Percentiles rank a stretch among this genome's conserved stretches.
Evolutionary conservation across 2,888 invertebrate species (phyloP).

Genomic region (Trachelus troglodyta): DNA sequence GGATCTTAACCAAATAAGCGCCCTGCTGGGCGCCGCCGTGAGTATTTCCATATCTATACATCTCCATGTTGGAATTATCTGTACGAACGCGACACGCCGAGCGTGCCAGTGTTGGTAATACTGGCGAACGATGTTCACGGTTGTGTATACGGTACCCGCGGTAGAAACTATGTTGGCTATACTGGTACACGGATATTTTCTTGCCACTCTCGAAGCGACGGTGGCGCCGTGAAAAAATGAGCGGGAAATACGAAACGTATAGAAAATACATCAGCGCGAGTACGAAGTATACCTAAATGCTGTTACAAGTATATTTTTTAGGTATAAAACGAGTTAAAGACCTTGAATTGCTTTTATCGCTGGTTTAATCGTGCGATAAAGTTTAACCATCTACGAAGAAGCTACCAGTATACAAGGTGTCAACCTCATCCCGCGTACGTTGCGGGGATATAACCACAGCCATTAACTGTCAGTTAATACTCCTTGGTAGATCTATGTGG

Average conservation of each 20-base stretch:
- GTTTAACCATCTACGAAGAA: not conserved
- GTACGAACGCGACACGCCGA: conserved; percentile 15
- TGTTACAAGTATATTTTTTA: not conserved
- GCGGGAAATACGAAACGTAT: not conserved
- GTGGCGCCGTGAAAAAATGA: not conserved
- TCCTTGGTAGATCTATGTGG: not conserved
- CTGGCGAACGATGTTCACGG: conserved; percentile 19
- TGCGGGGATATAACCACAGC: not conserved
- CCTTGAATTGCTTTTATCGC: not conserved
- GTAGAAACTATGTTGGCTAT: not conserved
- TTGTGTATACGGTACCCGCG: conserved; percentile 17
- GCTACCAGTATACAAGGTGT: not conserved
- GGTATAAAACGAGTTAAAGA: not conserved
- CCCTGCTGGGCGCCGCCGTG: conserved; percentile 21
- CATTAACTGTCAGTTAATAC: not conserved
- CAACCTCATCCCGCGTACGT: not conserved
- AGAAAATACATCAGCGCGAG: not conserved
- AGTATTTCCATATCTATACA: conserved; percentile 26
- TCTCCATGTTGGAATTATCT: conserved; percentile 24
- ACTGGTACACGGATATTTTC: not conserved
- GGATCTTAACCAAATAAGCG: conserved; percentile 25
- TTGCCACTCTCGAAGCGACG: not conserved
- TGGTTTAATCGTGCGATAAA: not conserved
- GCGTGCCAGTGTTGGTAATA: conserved; percentile 12
- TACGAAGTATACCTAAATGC: not conserved